These are phyloP conservation scores for Chaenogobius annularis DNA, from an alignment of 2,113 vertebrate species.

Conservation along the genomic window DNA sequence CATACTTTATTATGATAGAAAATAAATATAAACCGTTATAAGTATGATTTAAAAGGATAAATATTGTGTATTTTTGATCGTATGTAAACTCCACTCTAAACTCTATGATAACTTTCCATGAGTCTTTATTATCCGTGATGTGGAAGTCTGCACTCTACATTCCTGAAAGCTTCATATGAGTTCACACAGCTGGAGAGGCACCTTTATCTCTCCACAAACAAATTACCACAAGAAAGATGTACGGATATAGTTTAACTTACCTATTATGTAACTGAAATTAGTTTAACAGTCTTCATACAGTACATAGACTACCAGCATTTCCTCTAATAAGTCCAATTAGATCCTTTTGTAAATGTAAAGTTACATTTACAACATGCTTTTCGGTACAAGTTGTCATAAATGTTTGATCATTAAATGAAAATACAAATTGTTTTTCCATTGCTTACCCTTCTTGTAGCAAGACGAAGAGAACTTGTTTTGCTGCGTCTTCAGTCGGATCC, in stretches of 20 bases:
- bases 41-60: not conserved
- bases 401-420: too few relatives aligned
- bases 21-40: too few relatives aligned
- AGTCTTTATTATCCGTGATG: conserved; percentile 55
- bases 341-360: too few relatives aligned
- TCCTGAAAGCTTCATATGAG: conserved; percentile 47
- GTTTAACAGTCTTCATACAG: not conserved
- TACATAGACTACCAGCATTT: too few relatives aligned
- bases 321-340: too few relatives aligned
- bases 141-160: conserved; percentile 37
- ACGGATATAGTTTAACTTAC: not conserved
- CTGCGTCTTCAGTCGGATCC: conserved; percentile 85
- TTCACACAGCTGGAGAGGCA: conserved; percentile 62
- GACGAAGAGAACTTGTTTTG: conserved; percentile 90
- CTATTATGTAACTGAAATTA: not conserved
- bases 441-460: conserved; percentile 93
- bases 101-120: conserved; percentile 28
- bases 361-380: too few relatives aligned
- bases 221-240: conserved; percentile 19
- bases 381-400: too few relatives aligned
- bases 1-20: not conserved
- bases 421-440: not conserved
- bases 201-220: conserved; percentile 34
- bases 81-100: not conserved
- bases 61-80: not conserved